A percentile compares a stretch with the other conserved stretches of the same genome.
These are phyloP conservation scores for Norana najaformis DNA, from an alignment of 2,888 invertebrate species.

Conservation along the genomic window DNA sequence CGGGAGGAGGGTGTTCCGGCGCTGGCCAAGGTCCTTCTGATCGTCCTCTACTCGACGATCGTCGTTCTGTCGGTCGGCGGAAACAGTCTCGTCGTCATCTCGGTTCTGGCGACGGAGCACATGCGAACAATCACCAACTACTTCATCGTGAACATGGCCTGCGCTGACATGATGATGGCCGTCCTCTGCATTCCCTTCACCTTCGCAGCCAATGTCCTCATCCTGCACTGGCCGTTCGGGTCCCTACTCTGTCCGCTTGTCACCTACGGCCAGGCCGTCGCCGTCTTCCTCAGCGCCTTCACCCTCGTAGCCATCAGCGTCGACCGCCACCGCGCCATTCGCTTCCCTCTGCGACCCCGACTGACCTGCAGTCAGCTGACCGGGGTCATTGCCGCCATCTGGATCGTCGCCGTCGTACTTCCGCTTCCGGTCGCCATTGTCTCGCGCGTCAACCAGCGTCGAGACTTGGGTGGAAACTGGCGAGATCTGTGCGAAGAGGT, in stretches of 20 bases:
- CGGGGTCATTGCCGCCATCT: slow-evolving; percentile 73
- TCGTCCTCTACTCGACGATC: slow-evolving; percentile 62
- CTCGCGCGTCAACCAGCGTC: slow-evolving; percentile 65
- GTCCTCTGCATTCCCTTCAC: slow-evolving; percentile 64
- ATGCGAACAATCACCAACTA: slow-evolving; percentile 74
- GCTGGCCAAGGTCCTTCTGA: slow-evolving; percentile 58
- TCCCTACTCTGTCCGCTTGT: slow-evolving; percentile 79
- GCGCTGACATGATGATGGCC: slow-evolving; percentile 63
- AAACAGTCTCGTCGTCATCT: slow-evolving; percentile 48
- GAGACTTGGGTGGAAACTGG: slow-evolving; percentile 4
- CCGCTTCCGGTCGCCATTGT: slow-evolving; percentile 81
- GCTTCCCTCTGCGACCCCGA: slow-evolving; percentile 76
- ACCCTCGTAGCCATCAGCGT: slow-evolving; percentile 87
- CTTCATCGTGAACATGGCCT: slow-evolving; percentile 62
- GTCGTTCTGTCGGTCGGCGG: slow-evolving; percentile 63
- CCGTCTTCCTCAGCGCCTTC: slow-evolving; percentile 78
- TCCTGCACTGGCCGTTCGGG: slow-evolving; percentile 87
- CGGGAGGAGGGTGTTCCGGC: slow-evolving; percentile 41
- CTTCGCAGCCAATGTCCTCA: slow-evolving; percentile 76
- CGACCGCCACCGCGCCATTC: slow-evolving; percentile 86
- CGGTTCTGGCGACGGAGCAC: slow-evolving; percentile 26
- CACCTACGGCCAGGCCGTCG: slow-evolving; percentile 73
- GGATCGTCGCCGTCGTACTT: slow-evolving; percentile 77
- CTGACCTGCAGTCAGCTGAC: slow-evolving; percentile 64
- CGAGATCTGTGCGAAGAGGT: slow-evolving; percentile 23